Conservation (phyloP, 2,797 vertebrate genomes). For the Tolypeutes matacus region DNA sequence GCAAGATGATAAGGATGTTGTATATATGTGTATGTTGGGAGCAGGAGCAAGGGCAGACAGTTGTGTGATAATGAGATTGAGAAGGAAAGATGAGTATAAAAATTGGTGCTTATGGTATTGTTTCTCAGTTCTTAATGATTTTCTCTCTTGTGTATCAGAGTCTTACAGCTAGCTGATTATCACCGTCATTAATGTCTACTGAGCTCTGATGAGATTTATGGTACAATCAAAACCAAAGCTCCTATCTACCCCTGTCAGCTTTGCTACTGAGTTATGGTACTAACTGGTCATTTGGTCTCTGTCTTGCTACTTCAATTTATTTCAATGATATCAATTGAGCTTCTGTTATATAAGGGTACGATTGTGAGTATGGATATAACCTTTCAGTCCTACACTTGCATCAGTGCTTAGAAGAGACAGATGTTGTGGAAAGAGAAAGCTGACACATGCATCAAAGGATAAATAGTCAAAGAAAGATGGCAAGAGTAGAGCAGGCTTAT, state of each 20-base stretch:
- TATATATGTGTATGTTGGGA: neutral
- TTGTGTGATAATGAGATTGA: neutral
- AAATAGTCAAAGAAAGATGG: neutral
- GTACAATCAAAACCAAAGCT: neutral
- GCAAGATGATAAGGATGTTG: neutral
- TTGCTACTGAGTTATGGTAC: neutral
- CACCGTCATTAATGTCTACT: neutral
- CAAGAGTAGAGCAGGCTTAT: neutral
- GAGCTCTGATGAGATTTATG: neutral
- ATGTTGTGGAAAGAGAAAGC: neutral
- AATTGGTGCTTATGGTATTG: neutral
- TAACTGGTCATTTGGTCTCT: neutral
- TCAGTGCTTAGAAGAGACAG: neutral
- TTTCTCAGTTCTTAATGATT: conserved; percentile 24
- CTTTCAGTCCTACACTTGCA: neutral
- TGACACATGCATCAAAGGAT: neutral
- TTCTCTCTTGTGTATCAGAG: neutral
- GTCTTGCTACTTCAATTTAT: neutral
- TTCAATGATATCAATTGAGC: neutral
- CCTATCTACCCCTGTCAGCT: neutral
- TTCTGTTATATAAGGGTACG: neutral
- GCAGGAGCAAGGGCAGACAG: neutral
- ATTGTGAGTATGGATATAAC: neutral
- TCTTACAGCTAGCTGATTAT: neutral
- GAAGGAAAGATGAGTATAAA: conserved; percentile 16